Conservation (phyloP, 1,140 invertebrate species). For the Brachionus plicatilis region DNA sequence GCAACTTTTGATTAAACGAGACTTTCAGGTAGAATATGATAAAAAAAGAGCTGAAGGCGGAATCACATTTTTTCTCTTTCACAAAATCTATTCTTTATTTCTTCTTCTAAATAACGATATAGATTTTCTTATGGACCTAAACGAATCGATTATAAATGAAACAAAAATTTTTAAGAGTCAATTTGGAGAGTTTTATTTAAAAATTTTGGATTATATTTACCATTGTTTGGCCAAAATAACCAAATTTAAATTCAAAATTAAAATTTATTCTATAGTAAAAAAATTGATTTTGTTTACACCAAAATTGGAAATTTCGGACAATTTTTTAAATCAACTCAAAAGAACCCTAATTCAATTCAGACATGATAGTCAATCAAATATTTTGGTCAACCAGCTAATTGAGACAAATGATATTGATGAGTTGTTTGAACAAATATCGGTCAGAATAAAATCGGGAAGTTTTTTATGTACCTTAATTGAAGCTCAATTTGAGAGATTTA, state of each 20-base stretch:
- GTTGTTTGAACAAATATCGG: not conserved
- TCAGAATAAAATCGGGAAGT: not conserved
- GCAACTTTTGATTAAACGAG: not conserved
- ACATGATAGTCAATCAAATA: not conserved
- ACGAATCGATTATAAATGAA: slow-evolving; percentile 3
- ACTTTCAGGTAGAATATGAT: slow-evolving; percentile 36
- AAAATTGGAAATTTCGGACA: not conserved
- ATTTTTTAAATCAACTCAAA: not conserved
- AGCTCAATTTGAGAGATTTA: not conserved
- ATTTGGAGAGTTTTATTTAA: slow-evolving; percentile 23
- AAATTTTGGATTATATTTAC: slow-evolving; percentile 6
- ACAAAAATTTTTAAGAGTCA: not conserved
- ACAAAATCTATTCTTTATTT: slow-evolving; percentile 11
- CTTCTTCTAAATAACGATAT: not conserved
- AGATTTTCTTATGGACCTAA: not conserved
- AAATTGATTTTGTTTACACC: not conserved
- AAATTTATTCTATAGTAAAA: not conserved
- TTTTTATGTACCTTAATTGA: not conserved
- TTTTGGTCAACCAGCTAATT: slow-evolving; percentile 14
- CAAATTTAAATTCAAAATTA: slow-evolving; percentile 30
- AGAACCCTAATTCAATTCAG: slow-evolving; percentile 1
- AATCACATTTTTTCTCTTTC: slow-evolving; percentile 15
- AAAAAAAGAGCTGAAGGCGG: not conserved
- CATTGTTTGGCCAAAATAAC: not conserved
- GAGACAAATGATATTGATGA: not conserved